A percentile compares a stretch with the other conserved stretches of the same genome.
These are phyloP conservation scores for Drosophila paramelanica DNA, from an alignment of 2,888 invertebrate genomes.

Conservation along the genomic window DNA sequence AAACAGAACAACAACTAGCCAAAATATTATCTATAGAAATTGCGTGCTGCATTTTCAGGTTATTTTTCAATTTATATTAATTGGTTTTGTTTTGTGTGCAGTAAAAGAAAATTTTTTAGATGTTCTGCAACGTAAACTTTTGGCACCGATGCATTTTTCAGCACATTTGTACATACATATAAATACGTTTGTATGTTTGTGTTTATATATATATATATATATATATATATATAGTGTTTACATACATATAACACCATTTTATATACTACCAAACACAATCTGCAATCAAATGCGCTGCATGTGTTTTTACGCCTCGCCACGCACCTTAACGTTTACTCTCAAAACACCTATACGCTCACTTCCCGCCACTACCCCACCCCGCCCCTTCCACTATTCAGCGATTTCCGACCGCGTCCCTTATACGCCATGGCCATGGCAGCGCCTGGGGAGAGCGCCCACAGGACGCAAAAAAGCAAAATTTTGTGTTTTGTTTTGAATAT, in stretches of 20 bases:
- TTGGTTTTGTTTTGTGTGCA: conserved; percentile 26
- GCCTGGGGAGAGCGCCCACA: conserved; percentile 20
- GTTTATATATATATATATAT: neutral
- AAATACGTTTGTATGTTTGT: neutral
- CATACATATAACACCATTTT: conserved; percentile 4
- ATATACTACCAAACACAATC: conserved; percentile 43
- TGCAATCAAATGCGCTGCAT: conserved; percentile 60
- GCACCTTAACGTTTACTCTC: conserved; percentile 25
- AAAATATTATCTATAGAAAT: conserved; percentile 35
- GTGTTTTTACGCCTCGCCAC: conserved; percentile 58
- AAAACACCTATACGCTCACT: neutral
- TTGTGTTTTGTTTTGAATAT: conserved; percentile 56
- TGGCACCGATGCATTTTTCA: conserved; percentile 34
- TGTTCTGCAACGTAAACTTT: conserved; percentile 44
- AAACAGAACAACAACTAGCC: neutral
- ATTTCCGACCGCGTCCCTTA: neutral
- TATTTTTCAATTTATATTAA: conserved; percentile 48
- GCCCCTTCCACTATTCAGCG: too few species aligned
- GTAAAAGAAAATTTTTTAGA: conserved; percentile 15
- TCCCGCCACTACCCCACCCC: neutral
- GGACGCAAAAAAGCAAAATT: conserved; percentile 60
- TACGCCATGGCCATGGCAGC: conserved; percentile 3
- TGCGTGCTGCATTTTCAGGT: conserved; percentile 27
- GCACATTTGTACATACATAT: neutral
- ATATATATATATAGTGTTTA: too few species aligned